A percentile compares a stretch with the other conserved stretches of the same genome.
Evolutionary conservation across 2,888 invertebrate genomes (phyloP).

Genomic region (Diaphora mendica): DNA sequence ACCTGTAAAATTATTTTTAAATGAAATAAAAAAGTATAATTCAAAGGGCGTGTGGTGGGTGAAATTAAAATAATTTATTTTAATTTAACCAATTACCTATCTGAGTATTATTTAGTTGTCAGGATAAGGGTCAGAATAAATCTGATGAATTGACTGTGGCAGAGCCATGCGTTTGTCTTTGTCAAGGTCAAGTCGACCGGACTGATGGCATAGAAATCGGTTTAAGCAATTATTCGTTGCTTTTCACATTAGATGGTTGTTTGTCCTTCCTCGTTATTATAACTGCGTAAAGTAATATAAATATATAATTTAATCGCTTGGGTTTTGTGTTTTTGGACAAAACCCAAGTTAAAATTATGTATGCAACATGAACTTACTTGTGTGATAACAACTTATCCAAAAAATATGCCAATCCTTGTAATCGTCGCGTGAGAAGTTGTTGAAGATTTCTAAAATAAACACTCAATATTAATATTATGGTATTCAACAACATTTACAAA

Average conservation of each 20-base stretch:
- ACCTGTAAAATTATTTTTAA: constrained; percentile 60
- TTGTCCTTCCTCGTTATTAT: no score
- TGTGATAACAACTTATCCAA: constrained; percentile 88
- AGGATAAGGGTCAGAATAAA: no score
- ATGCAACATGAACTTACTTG: constrained; percentile 74
- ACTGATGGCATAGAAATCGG: no score
- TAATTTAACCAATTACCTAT: background rate
- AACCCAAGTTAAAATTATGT: no score
- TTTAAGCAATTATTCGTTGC: no score
- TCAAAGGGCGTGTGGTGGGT: background rate
- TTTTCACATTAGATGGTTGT: no score
- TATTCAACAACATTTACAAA: background rate
- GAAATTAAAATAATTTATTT: background rate
- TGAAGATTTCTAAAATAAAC: constrained; percentile 76
- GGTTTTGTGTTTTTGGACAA: background rate
- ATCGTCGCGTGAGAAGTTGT: constrained; percentile 85
- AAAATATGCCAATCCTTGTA: constrained; percentile 89
- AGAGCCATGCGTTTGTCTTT: no score
- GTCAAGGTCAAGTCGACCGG: no score
- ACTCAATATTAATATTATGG: background rate
- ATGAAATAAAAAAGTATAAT: background rate
- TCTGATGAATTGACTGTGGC: no score
- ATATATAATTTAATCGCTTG: background rate
- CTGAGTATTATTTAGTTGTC: no score
- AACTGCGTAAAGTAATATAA: background rate